phyloP scores from a whole-genome alignment of 2,113 vertebrate species.

The Turdus rufiventris region DNA sequence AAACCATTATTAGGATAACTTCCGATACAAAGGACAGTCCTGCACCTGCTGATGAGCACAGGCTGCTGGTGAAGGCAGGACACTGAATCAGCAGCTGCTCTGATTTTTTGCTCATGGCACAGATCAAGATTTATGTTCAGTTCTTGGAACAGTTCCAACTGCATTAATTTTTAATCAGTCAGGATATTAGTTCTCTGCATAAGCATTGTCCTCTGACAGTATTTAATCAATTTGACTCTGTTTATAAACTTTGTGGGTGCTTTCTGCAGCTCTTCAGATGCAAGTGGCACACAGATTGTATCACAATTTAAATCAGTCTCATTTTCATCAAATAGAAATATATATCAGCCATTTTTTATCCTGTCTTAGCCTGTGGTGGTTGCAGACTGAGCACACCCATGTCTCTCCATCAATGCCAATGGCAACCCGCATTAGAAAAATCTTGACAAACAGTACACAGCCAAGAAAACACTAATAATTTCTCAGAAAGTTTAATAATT shows the following conservation, averaged over 20 bases:
- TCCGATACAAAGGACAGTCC: background rate
- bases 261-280: background rate
- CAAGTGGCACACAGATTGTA: background rate
- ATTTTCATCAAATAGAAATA: background rate
- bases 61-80: background rate
- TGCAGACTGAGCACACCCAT: background rate
- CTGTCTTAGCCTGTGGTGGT: background rate
- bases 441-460: background rate
- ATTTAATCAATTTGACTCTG: background rate
- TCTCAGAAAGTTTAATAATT: background rate
- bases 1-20: background rate
- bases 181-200: background rate
- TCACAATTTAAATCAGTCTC: background rate
- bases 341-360: background rate
- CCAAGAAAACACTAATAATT: fast-evolving
- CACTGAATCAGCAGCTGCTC: background rate
- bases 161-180: background rate
- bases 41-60: background rate
- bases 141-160: background rate
- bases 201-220: background rate
- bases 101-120: background rate
- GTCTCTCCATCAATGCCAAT: background rate
- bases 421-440: background rate
- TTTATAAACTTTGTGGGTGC: background rate
- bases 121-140: background rate